Base-by-base conservation (phyloP, 64 coral and sea anemone species). In the Catalaphyllia jardinei region DNA sequence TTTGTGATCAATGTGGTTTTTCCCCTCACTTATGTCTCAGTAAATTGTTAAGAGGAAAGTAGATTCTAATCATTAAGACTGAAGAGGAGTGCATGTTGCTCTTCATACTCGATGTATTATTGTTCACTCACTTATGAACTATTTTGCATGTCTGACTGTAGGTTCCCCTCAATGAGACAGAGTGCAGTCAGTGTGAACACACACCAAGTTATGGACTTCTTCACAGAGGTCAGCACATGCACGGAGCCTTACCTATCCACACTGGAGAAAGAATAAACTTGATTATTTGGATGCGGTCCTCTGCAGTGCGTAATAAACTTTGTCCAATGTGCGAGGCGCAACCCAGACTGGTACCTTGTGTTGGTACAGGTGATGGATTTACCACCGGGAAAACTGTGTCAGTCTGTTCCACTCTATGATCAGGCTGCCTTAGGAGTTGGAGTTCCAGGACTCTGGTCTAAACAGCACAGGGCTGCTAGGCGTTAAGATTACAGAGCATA, bases 221-320 rank as follows among this genome's bases (percentile, higher is more conserved):
- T 35, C 96, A 98, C 60, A 79, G 93, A 29, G 93, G 96, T 30
- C 93, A 95, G 31, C 96, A 98, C 72, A 95, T 93, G 93, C 96
- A 98, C 86, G 96, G 93, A 8, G 96, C 96, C n/a, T 77, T 98
- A 50, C 93, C 96, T 17, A 94, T 95, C 62, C 88, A 76, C 8
- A 52, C 51, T 25, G 96, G 96, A 9, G 93, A 94, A 51, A 80
- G 96, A 87, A 92, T 88, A 82, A 98, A 98, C 62, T 28, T 98
- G 29, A 93, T 98, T 39, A 90, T 98, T 71, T 98, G 96, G 96
- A 98, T 95, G 96, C 89, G 96, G 33, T 92, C 90, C 9, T 98
- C 96, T 14, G 42, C 78, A 82, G 54, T 90, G 18, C 87, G 96
- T 11, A 95, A 98, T 76, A 89, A 82, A 31, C 67, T 92, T 19